Base-by-base conservation (phyloP, 2,888 invertebrate species). In the Drosophila infuscata region DNA sequence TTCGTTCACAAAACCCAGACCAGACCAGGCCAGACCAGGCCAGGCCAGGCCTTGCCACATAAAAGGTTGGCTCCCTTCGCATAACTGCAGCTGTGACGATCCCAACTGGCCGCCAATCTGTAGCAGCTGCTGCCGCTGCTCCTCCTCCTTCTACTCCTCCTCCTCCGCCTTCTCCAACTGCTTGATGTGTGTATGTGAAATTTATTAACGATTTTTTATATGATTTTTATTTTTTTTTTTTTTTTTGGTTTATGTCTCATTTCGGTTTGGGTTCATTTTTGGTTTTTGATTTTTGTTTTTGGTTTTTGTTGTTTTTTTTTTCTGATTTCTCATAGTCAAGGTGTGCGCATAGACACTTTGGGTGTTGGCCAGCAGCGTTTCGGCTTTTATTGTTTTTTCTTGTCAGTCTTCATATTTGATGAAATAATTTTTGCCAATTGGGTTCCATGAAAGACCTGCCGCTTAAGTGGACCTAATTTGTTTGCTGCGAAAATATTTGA, bases 381-480 rank as follows among this genome's bases (percentile, higher is more conserved):
- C 62, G 64, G 64, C 46, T 62, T 81, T 81, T 76, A 73, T 81
- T 61, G 79, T 65, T 59, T 79, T 53, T 38, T 74, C 54, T 15
- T 71, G 60, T 71, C 62, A 58, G 68, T 67, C 53, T 41, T 81
- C 65, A 73, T 79, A 79, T 76, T 81, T 88, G 83, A 82, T 87
- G 88, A 82, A 78, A 89, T 88, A 74, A 87, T 81, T 81, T 81
- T 67, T 79, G 70, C 66, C 80, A 79, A 70, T 78, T 78, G 79
- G 75, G 41, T 67, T 61, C 66, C 70, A 79, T 78, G 76, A 79
- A 75, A 64, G 64, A 66, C 62, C 71, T 66, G 64, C 74, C 69
- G 76, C 81, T 75, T 91, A 91, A 91, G 82, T 91, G 90, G 90
- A 82, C 76, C 88, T 88, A 90, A 91, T 91, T 91, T 91, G 91